Conservation (phyloP, 2,113 vertebrate species). For the Festucalex cinctus region DNA sequence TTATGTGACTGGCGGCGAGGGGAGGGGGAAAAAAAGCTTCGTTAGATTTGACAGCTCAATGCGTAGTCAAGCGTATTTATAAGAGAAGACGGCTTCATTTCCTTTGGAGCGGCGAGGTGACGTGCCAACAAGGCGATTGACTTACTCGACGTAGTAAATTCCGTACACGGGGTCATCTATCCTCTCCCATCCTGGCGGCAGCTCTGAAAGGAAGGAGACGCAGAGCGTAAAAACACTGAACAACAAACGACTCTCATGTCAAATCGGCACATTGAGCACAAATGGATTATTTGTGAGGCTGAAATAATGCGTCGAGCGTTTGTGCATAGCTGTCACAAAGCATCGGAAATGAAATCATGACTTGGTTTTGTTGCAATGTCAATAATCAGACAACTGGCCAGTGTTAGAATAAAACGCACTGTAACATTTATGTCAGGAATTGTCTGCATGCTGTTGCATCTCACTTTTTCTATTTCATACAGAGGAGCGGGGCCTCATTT, state of each 20-base stretch:
- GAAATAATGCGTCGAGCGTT: neutral
- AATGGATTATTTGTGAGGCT: neutral
- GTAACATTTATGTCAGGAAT: neutral
- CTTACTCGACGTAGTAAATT: slow-evolving; percentile 99
- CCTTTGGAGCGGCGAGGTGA: neutral
- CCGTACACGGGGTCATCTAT: slow-evolving; percentile 98
- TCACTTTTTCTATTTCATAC: too few species aligned
- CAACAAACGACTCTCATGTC: neutral
- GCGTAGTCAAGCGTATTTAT: neutral
- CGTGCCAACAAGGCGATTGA: slow-evolving; percentile 38
- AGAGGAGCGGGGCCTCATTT: neutral
- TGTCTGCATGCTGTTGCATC: too few species aligned
- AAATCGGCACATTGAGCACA: neutral
- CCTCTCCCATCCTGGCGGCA: slow-evolving; percentile 98
- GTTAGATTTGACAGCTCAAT: neutral
- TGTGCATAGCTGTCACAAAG: neutral
- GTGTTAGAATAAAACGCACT: neutral
- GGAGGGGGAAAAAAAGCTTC: neutral
- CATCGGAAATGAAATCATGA: slow-evolving; percentile 8
- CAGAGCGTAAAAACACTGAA: slow-evolving; percentile 18
- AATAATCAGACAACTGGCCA: neutral
- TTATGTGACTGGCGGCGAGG: slow-evolving; percentile 84
- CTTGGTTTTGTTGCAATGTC: slow-evolving; percentile 1
- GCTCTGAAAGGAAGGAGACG: slow-evolving; percentile 77
- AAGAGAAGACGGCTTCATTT: neutral